Conservation (phyloP, 2,797 vertebrate species). For the Chloroceryle amazona region DNA sequence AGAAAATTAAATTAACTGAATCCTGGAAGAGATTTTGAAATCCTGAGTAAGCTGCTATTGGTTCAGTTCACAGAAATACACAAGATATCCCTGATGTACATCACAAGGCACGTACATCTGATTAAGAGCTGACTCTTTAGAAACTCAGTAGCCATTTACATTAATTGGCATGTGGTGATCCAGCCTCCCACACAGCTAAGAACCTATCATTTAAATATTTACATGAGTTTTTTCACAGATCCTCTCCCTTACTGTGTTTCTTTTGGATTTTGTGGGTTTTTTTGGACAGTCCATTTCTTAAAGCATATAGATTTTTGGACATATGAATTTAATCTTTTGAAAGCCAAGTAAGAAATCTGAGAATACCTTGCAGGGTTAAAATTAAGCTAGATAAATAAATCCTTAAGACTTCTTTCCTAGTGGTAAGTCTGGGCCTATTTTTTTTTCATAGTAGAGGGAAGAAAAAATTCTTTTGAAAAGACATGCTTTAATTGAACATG, state of each 20-base stretch:
- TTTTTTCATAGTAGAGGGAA: not conserved
- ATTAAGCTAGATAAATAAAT: not conserved
- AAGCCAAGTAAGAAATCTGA: not conserved
- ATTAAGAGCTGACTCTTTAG: not conserved
- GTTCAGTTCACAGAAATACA: not conserved
- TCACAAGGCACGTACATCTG: not conserved
- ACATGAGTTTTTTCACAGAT: not conserved
- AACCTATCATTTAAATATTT: not conserved
- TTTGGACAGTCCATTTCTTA: not conserved
- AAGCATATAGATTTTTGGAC: not conserved
- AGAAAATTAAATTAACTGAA: not conserved
- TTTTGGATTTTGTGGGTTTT: not conserved
- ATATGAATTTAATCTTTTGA: not conserved
- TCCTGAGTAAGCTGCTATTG: not conserved
- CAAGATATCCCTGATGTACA: too few relatives aligned
- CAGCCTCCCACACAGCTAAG: not conserved
- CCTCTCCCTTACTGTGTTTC: fast-evolving
- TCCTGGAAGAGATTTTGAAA: not conserved
- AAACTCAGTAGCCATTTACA: not conserved
- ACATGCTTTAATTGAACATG: not conserved
- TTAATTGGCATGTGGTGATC: not conserved
- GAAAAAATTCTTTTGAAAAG: not conserved
- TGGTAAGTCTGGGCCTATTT: not conserved
- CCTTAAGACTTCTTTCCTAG: not conserved
- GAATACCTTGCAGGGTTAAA: not conserved